phyloP scores from a whole-genome alignment of 2,113 vertebrate genomes.

The Mastomys natalensis region DNA sequence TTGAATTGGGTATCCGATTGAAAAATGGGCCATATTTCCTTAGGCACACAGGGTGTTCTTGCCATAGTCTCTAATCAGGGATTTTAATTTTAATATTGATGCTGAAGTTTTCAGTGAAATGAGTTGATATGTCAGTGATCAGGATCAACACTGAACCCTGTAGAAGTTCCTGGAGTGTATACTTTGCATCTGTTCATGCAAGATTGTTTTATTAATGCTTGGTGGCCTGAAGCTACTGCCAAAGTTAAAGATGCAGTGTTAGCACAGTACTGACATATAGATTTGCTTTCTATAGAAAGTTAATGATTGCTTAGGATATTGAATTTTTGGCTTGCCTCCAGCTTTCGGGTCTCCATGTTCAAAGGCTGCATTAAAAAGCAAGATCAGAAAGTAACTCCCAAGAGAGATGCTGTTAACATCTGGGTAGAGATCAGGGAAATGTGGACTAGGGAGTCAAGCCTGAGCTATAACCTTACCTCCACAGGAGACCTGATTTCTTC shows the following conservation, averaged over 20 bases:
- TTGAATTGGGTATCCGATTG: background rate
- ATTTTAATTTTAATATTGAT: background rate
- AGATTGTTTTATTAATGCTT: conserved; percentile 79
- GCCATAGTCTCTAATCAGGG: conserved; percentile 3
- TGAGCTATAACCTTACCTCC: background rate
- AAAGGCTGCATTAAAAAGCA: conserved; percentile 29
- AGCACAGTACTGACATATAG: conserved; percentile 70
- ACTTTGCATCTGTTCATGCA: conserved; percentile 70
- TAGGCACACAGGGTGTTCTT: background rate
- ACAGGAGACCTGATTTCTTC: background rate
- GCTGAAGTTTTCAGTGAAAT: background rate
- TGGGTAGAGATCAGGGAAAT: background rate
- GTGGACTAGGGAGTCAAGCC: background rate
- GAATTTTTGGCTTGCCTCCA: conserved; percentile 65
- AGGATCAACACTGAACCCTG: conserved; percentile 4
- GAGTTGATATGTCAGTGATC: conserved; percentile 41
- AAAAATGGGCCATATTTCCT: background rate
- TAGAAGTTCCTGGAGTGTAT: conserved; percentile 42
- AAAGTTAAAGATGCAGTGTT: conserved; percentile 70
- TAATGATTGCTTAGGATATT: conserved; percentile 60
- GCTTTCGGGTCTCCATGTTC: conserved; percentile 41
- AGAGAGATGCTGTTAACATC: background rate
- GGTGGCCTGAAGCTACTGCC: conserved; percentile 76
- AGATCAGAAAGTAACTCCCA: background rate
- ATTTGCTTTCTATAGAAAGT: conserved; percentile 80